Evolutionary conservation across 2,888 invertebrate genomes (phyloP), one percentile per base, ranked within the genome.

Genomic region (Perizoma affinitatum): DNA sequence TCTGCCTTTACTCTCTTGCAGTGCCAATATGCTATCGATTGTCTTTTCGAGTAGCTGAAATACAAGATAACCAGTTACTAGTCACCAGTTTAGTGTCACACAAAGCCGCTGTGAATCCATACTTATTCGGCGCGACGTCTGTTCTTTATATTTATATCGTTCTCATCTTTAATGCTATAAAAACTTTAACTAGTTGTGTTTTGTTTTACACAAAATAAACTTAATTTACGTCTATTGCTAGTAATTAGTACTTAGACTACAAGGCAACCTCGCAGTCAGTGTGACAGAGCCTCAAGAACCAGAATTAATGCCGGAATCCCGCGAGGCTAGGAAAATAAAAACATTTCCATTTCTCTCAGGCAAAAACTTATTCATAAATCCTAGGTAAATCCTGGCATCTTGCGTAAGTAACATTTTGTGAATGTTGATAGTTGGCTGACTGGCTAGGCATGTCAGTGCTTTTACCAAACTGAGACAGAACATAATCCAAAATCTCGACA

Each of bases 1-100:
- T 58, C 51, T 47, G 48, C 40, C 40, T 58, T 58, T 58, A 58
- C 54, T 48, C 54, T 54, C 62, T 58, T 57, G 61, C 57, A 53
- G 49, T 54, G 35, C 35, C 49, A 54, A 51, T 54, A 40, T 48
- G 43, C 6, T 36, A 4, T 7, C 38, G 40, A 34, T 53, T 8
- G 43, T 34, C n/a, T 10, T 43, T n/a, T 10, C 7, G 7, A 33
- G 41, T 36, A 22, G 35, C 38, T 38, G 34, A 33, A 43, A 45
- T 44, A 40, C 22, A 22, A 22, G 22, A 22, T 22, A 22, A 22
- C 3, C 1, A 22, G 1, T 3, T 22, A 2, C 22, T 3, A 22
- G 22, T 22, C 22, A 22, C 22, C 22, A 3, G 22, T 22, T 22
- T 22, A 2, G 22, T 22, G 22, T 22, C 22, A 22, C 22, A 22